A percentile compares a stretch with the other conserved stretches of the same genome.
Evolutionary conservation across 2,797 vertebrate genomes (phyloP).

Genomic region (Silurus lanzhouensis): DNA sequence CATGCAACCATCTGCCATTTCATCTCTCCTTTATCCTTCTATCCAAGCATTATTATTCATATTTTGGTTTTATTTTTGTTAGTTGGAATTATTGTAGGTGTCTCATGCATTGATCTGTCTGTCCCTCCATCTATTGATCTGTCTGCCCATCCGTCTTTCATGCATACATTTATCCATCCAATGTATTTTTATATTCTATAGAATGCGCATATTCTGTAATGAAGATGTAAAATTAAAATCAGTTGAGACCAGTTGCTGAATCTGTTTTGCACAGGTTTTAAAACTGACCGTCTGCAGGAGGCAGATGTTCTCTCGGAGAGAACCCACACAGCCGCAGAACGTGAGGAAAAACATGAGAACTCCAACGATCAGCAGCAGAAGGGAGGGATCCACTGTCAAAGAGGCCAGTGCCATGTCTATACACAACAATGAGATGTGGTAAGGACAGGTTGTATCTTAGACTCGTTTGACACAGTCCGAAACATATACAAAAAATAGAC

Average conservation of each 20-base stretch:
- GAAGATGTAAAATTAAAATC: background rate
- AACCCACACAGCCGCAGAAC: conserved; percentile 94
- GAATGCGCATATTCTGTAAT: too few species aligned
- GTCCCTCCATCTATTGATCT: background rate
- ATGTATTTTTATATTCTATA: too few species aligned
- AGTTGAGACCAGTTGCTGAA: background rate
- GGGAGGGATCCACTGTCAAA: conserved; percentile 85
- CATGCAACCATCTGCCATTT: background rate
- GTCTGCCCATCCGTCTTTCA: too few species aligned
- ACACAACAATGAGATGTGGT: background rate
- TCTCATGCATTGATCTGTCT: background rate
- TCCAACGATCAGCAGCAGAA: conserved; percentile 85
- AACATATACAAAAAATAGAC: background rate
- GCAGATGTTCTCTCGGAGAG: conserved; percentile 91
- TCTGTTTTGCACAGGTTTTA: background rate
- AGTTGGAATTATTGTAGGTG: background rate
- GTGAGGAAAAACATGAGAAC: conserved; percentile 91
- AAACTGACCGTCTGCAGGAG: conserved; percentile 84
- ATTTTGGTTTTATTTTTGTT: background rate
- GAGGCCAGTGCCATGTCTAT: conserved; percentile 84
- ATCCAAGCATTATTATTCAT: background rate
- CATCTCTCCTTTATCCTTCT: background rate
- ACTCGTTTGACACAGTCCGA: background rate
- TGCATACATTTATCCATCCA: background rate
- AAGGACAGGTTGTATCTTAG: background rate